Percentiles rank a stretch among this genome's conserved stretches.
These are phyloP conservation scores for Onthophagus sagittarius DNA, from an alignment of 2,888 invertebrate genomes.

Conservation along the genomic window DNA sequence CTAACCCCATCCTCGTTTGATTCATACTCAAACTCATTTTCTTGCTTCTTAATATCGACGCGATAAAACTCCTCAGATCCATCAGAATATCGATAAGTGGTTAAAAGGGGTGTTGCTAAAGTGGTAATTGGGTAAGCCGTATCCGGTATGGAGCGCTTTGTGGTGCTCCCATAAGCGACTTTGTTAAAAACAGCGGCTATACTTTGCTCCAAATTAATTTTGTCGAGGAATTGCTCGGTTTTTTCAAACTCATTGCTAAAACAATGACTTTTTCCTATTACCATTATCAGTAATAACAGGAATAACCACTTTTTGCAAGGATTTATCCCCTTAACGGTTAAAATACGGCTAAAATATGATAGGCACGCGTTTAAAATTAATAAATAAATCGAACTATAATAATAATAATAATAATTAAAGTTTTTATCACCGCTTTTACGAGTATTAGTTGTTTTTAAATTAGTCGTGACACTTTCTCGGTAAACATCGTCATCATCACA, in stretches of 20 bases:
- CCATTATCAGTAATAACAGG: no score
- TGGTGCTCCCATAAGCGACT: conserved; percentile 66
- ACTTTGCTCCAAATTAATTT: conserved; percentile 60
- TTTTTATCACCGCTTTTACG: no score
- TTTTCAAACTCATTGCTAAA: conserved; percentile 46
- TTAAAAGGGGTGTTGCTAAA: conserved; percentile 59
- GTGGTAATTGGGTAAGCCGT: conserved; percentile 61
- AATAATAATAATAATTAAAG: no score
- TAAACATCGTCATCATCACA: no score
- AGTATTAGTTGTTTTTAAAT: no score
- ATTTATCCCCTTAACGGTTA: conserved; percentile 1
- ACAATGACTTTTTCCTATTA: conserved; percentile 22
- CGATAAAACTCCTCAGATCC: conserved; percentile 46
- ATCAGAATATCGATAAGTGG: conserved; percentile 53
- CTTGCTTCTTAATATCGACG: conserved; percentile 46
- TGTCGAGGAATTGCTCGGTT: conserved; percentile 52
- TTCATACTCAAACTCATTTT: conserved; percentile 32
- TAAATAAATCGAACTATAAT: no score
- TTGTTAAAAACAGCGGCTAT: conserved; percentile 66
- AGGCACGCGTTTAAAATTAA: conserved; percentile 42
- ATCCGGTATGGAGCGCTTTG: conserved; percentile 65
- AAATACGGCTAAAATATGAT: conserved; percentile 31
- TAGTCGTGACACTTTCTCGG: no score
- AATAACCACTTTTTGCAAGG: no score
- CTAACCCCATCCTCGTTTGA: conserved; percentile 31